Percentiles rank a stretch among this genome's conserved stretches.
phyloP scores from a whole-genome alignment of 2,888 invertebrate species.

The Eurytoma californica region DNA sequence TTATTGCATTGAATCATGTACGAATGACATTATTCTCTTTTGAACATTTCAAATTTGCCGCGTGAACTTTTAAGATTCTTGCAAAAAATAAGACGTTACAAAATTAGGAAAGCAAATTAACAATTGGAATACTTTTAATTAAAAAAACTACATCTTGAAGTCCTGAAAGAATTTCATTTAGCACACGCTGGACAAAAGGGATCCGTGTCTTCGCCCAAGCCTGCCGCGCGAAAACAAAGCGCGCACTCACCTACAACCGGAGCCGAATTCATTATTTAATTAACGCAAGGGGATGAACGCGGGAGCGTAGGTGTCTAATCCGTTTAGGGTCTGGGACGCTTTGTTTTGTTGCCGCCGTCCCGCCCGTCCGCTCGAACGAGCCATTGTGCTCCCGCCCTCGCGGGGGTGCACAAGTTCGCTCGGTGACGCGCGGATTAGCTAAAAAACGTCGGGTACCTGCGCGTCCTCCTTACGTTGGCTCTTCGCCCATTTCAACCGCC shows the following conservation, averaged over 20 bases:
- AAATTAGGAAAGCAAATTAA: too few relatives aligned
- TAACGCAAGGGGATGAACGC: neutral
- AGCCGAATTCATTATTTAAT: constrained; percentile 38
- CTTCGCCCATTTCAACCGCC: too few relatives aligned
- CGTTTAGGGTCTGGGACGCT: constrained; percentile 34
- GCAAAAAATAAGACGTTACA: too few relatives aligned
- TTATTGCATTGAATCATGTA: too few relatives aligned
- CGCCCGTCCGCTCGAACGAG: neutral
- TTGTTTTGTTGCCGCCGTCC: constrained; percentile 22
- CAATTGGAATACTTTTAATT: too few relatives aligned
- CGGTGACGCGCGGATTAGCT: neutral
- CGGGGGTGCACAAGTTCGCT: neutral
- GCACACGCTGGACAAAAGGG: neutral
- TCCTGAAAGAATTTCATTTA: too few relatives aligned
- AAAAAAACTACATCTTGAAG: neutral
- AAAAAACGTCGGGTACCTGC: neutral
- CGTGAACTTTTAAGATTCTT: too few relatives aligned
- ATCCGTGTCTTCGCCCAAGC: neutral
- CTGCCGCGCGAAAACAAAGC: neutral
- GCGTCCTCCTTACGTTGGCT: neutral
- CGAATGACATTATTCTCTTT: too few relatives aligned
- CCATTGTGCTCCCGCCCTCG: neutral
- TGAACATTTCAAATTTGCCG: too few relatives aligned
- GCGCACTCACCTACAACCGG: neutral
- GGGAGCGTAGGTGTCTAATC: constrained; percentile 34